Evolutionary conservation across 2,797 vertebrate species (phyloP).

Genomic region (Apogon talboti): DNA sequence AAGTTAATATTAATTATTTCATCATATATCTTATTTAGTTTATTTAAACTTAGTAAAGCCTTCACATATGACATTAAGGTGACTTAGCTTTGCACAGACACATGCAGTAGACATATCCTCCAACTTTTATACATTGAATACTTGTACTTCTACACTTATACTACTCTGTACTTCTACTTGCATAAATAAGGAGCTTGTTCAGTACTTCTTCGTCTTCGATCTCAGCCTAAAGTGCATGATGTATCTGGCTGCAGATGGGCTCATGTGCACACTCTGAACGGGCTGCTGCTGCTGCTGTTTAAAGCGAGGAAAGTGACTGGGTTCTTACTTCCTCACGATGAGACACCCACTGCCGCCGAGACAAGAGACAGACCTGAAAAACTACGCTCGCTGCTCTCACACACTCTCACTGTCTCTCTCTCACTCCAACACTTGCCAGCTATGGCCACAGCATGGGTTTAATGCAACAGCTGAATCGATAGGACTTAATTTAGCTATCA

Average conservation of each 20-base stretch:
- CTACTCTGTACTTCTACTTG: too few species aligned
- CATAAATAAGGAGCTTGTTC: too few species aligned
- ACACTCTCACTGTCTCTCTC: slow-evolving; percentile 57
- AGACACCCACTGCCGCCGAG: slow-evolving; percentile 78
- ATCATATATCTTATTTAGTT: too few species aligned
- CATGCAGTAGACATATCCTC: too few species aligned
- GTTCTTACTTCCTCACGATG: slow-evolving; percentile 77
- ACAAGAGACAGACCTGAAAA: slow-evolving; percentile 75
- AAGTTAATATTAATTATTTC: too few species aligned
- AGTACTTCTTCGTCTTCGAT: too few species aligned
- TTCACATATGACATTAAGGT: too few species aligned
- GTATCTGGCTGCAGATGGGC: slow-evolving; percentile 68
- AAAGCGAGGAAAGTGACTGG: slow-evolving; percentile 79
- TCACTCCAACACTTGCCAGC: slow-evolving; percentile 65
- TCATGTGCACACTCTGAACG: slow-evolving; percentile 63
- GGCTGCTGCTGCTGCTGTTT: slow-evolving; percentile 74
- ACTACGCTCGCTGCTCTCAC: slow-evolving; percentile 66
- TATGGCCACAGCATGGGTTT: slow-evolving; percentile 60
- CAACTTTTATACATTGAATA: too few species aligned
- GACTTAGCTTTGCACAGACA: too few species aligned
- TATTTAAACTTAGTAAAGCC: too few species aligned
- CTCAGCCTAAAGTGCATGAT: slow-evolving; percentile 55
- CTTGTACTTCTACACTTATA: neutral
- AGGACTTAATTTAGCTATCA: slow-evolving; percentile 84
- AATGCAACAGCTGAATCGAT: slow-evolving; percentile 83